Conservation (phyloP, 2,888 invertebrate species). For the Tinea pellionella region DNA sequence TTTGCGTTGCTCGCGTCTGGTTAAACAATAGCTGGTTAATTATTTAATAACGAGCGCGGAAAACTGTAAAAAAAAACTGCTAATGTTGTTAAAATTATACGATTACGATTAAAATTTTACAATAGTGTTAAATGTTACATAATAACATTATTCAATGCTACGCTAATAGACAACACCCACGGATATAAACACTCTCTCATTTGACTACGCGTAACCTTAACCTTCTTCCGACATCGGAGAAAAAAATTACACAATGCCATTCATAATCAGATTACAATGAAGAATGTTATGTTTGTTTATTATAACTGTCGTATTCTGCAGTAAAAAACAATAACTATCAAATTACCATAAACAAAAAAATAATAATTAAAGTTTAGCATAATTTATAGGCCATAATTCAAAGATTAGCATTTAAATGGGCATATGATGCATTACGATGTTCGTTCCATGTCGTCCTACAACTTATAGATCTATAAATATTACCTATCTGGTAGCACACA, state of each 20-base stretch:
- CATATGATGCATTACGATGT: background rate
- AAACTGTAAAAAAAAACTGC: too few species aligned
- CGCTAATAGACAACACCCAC: background rate
- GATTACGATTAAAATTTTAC: too few species aligned
- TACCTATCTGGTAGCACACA: background rate
- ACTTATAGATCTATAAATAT: background rate
- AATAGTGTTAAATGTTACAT: too few species aligned
- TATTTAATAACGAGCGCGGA: too few species aligned
- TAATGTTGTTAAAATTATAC: too few species aligned
- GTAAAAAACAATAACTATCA: background rate
- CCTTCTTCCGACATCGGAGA: background rate
- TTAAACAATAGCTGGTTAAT: too few species aligned
- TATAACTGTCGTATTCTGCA: background rate
- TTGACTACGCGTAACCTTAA: background rate
- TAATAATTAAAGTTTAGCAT: background rate
- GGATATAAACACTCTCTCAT: background rate
- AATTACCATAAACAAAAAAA: constrained; percentile 3
- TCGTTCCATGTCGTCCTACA: background rate
- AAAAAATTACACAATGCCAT: background rate
- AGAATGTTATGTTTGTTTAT: background rate
- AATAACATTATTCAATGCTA: background rate
- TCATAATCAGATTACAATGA: background rate
- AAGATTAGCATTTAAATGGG: constrained; percentile 1
- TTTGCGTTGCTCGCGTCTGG: too few species aligned
- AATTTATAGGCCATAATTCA: background rate